Conservation (phyloP, 1,140 invertebrate species). For the Drosophila arawakana region DNA sequence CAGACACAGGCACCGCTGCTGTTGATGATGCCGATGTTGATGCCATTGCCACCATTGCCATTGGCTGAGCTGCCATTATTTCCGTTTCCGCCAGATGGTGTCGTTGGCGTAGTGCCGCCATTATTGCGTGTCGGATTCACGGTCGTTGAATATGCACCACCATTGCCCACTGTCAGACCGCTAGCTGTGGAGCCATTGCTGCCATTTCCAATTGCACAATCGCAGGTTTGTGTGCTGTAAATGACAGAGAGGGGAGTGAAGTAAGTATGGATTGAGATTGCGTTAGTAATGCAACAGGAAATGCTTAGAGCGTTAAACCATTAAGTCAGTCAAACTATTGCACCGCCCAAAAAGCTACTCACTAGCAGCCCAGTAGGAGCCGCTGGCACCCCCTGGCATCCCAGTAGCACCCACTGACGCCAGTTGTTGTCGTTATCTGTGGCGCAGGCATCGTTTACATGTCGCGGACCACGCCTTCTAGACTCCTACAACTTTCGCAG, state of each 20-base stretch:
- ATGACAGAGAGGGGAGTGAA: not conserved
- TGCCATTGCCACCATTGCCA: conserved; percentile 49
- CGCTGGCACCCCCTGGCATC: not conserved
- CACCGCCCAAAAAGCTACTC: not conserved
- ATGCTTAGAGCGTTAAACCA: conserved; percentile 44
- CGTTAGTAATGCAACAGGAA: conserved; percentile 59
- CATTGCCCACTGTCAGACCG: conserved; percentile 48
- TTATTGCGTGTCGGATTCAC: conserved; percentile 82
- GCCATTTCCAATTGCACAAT: conserved; percentile 85
- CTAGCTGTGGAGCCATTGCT: conserved; percentile 85
- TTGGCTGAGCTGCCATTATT: conserved; percentile 32
- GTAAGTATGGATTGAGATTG: conserved; percentile 15
- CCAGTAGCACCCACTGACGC: not conserved
- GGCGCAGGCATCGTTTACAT: conserved; percentile 51
- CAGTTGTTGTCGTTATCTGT: conserved; percentile 36
- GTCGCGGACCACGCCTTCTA: conserved; percentile 39
- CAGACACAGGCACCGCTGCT: conserved; percentile 52
- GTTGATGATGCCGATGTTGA: conserved; percentile 24
- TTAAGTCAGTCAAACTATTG: not conserved
- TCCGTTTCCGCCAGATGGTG: conserved; percentile 75
- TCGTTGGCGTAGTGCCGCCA: conserved; percentile 82
- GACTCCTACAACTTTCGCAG: conserved; percentile 1
- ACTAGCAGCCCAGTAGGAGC: not conserved
- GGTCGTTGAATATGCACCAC: conserved; percentile 77
- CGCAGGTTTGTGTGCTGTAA: conserved; percentile 77